Conservation (phyloP, 2,888 invertebrate species). For the Frankliniella fusca region DNA sequence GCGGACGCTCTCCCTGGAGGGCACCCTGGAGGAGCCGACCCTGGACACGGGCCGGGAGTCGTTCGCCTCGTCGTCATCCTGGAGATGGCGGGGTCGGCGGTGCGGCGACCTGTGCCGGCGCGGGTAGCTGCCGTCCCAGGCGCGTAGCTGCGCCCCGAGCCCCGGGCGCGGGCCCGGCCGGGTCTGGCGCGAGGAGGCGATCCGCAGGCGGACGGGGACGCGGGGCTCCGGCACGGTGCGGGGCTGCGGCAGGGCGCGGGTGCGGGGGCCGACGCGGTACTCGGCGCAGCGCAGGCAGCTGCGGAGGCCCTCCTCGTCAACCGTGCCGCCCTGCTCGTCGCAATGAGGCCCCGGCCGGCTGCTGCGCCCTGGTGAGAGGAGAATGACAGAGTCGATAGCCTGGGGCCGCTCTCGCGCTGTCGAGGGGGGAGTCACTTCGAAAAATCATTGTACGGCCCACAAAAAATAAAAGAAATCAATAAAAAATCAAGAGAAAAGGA, state of each 20-base stretch:
- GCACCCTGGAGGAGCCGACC: background rate
- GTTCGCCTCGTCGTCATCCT: background rate
- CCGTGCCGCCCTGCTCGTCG: background rate
- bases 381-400: background rate
- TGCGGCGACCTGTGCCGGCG: background rate
- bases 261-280: background rate
- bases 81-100: background rate
- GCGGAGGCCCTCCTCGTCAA: background rate
- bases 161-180: background rate
- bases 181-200: background rate
- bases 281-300: background rate
- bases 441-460: no score
- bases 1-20: no score
- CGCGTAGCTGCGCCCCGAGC: background rate
- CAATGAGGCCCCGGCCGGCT: background rate
- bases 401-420: background rate
- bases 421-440: no score
- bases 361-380: background rate
- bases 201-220: background rate
- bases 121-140: background rate
- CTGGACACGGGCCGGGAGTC: background rate
- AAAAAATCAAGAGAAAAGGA: no score
- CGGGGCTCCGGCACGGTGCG: background rate
- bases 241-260: background rate
- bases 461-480: no score